Conservation (phyloP, 92 coral and sea anemone genomes). For the Epizoanthus scotinus region DNA sequence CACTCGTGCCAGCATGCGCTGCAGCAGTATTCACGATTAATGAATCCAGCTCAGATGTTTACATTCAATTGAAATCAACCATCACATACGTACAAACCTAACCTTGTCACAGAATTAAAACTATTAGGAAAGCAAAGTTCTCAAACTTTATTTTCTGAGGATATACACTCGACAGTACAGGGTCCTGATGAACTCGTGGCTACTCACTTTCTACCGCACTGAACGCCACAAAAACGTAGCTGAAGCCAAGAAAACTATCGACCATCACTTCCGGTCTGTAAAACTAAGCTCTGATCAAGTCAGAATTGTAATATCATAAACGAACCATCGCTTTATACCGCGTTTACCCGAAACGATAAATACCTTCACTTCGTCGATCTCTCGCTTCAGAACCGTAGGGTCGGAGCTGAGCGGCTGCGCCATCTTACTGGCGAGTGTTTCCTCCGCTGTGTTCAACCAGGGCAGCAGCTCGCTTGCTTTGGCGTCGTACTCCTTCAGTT, state of each 20-base stretch:
- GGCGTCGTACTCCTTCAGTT: slow-evolving; percentile 90
- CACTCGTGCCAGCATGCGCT: too few relatives aligned
- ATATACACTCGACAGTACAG: too few relatives aligned
- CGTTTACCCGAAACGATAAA: neutral
- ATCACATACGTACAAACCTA: too few relatives aligned
- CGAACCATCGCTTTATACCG: too few relatives aligned
- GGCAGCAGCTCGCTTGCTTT: slow-evolving; percentile 90
- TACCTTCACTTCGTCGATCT: slow-evolving; percentile 89
- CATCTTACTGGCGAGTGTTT: slow-evolving; percentile 78
- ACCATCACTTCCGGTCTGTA: neutral
- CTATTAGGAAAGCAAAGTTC: too few relatives aligned
- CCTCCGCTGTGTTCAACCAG: slow-evolving; percentile 90
- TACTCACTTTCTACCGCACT: neutral
- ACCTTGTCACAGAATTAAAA: neutral
- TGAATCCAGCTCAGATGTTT: too few relatives aligned
- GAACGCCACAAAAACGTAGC: neutral
- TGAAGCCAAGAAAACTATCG: neutral
- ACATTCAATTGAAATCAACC: too few relatives aligned
- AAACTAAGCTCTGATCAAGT: neutral
- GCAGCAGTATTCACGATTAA: too few relatives aligned
- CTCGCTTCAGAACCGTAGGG: slow-evolving; percentile 59
- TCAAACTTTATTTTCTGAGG: too few relatives aligned
- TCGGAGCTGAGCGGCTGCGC: slow-evolving; percentile 82
- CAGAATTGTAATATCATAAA: neutral
- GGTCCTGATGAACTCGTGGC: too few relatives aligned